phyloP scores from a whole-genome alignment of 2,888 invertebrate genomes.

The Volucella inflata region DNA sequence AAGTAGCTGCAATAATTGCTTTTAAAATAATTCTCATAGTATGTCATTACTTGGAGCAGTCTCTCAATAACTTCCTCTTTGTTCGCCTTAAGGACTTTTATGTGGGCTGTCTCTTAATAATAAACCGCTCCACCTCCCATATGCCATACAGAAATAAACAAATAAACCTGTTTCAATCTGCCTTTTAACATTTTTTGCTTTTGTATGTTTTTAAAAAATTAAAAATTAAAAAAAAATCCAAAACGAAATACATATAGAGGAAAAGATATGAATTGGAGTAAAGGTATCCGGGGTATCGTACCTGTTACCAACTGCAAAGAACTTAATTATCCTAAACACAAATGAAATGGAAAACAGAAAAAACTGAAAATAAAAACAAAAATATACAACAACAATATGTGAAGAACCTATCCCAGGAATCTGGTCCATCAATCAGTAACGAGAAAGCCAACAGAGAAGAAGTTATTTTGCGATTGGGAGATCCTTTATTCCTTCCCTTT shows the following conservation, averaged over 20 bases:
- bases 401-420: background rate
- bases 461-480: background rate
- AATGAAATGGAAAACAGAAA: background rate
- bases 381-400: too few species aligned
- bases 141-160: too few species aligned
- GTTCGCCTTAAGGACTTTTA: background rate
- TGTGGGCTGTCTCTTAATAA: background rate
- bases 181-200: too few species aligned
- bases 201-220: too few species aligned
- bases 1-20: background rate
- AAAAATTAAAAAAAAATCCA: too few species aligned
- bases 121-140: too few species aligned
- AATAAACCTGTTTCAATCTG: too few species aligned
- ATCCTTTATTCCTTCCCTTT: too few species aligned
- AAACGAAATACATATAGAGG: background rate
- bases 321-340: slow-evolving; percentile 34
- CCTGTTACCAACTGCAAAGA: slow-evolving; percentile 28
- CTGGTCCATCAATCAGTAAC: slow-evolving; percentile 7
- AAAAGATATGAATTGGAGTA: slow-evolving; percentile 6
- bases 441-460: background rate
- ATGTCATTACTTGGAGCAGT: slow-evolving; percentile 15
- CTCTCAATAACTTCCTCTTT: background rate
- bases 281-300: slow-evolving; percentile 12
- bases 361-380: background rate
- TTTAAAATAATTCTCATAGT: slow-evolving; percentile 27